phyloP scores from a whole-genome alignment of 1,140 invertebrate species.

The Leptestheria dahalacensis region DNA sequence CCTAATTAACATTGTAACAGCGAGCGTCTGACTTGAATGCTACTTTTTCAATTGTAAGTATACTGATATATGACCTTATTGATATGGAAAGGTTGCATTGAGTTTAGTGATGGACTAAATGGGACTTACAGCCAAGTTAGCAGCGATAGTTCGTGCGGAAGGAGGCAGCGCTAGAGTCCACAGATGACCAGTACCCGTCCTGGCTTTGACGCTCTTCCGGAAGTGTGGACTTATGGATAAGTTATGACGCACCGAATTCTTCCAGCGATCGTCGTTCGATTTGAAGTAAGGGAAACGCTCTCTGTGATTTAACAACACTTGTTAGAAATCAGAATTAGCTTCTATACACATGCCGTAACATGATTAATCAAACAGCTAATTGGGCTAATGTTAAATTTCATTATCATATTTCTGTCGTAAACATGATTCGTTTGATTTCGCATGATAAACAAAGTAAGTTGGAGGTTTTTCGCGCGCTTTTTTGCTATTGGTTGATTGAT shows the following conservation, averaged over 20 bases:
- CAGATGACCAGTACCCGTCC: conserved; percentile 67
- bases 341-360: no score
- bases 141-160: conserved; percentile 8
- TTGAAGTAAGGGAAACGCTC: conserved; percentile 73
- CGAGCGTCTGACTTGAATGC: no score
- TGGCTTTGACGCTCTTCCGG: conserved; percentile 63
- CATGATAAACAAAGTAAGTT: no score
- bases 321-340: no score
- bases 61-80: neutral
- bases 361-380: no score
- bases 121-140: conserved; percentile 3
- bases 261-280: conserved; percentile 74
- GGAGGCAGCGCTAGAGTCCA: conserved; percentile 45
- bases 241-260: conserved; percentile 75
- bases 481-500: no score
- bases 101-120: neutral
- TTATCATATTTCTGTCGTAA: no score
- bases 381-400: no score
- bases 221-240: conserved; percentile 66
- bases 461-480: no score
- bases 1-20: no score
- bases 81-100: neutral
- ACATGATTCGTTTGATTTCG: no score
- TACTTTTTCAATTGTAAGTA: no score
- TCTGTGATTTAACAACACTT: conserved; percentile 34